These are phyloP conservation scores for Trogon surrucura DNA, from an alignment of 2,113 vertebrate genomes.

Conservation along the genomic window DNA sequence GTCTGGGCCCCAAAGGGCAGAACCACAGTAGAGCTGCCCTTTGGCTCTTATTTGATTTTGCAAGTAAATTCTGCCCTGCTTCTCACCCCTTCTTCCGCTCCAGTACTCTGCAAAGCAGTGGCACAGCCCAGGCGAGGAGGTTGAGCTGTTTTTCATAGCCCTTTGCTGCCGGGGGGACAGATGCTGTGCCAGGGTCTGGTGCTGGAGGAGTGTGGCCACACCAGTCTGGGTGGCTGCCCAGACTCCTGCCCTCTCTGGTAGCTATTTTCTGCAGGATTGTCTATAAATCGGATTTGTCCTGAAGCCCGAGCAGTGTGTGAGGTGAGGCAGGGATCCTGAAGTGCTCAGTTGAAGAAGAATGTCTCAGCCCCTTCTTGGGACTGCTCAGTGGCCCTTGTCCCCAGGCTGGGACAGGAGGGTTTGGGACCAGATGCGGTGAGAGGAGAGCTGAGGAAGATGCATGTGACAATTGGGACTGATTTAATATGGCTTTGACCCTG, in stretches of 20 bases:
- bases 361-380: rapidly evolving
- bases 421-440: too few relatives aligned
- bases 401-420: too few relatives aligned
- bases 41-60: too few relatives aligned
- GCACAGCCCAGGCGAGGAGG: too few relatives aligned
- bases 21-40: too few relatives aligned
- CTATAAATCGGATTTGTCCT: neutral
- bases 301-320: neutral
- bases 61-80: too few relatives aligned
- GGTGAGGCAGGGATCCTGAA: neutral
- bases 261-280: neutral
- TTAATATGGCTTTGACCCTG: rapidly evolving
- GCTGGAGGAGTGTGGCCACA: rapidly evolving
- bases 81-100: too few relatives aligned
- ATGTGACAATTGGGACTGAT: neutral
- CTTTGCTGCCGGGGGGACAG: neutral
- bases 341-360: neutral
- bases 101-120: too few relatives aligned
- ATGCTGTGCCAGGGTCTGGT: neutral
- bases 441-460: neutral
- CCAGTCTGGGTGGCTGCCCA: neutral
- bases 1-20: too few relatives aligned
- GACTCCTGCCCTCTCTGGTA: neutral
- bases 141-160: neutral
- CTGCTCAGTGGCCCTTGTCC: neutral